Evolutionary conservation across 1,140 invertebrate genomes (phyloP), one percentile per base, ranked within the genome.

Genomic region (Augochlora pura): DNA sequence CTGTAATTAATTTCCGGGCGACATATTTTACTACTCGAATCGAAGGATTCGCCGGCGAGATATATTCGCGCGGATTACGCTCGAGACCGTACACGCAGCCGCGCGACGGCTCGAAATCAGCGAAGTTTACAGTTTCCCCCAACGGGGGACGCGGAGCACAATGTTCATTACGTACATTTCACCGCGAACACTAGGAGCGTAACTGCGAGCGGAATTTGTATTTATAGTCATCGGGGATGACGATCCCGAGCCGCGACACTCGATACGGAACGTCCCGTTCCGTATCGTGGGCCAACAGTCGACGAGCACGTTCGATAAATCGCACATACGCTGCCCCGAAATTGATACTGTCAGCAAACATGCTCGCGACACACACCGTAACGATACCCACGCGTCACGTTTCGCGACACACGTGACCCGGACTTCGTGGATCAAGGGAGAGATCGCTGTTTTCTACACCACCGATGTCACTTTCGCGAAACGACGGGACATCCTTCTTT

Each of bases 341-440:
- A 91, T 88, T 90, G 88, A 90, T 91, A 89, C 87, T 88, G 90
- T 91, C 84, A 83, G 86, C 88, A 90, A 91, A 90, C 88, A 90
- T 78, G 86, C 77, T 85, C 84, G 87, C 85, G 86, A 84, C 79
- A 77, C 72, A 60, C 74, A 65, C 80, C 80, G 63, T 68, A 74
- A 83, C 77, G 80, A 65, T 80, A 72, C 63, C 82, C 68, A 46
- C 42, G 69, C 80, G 83, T 88, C 87, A 89, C 88, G 88, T 89
- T n/a, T 87, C 83, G 57, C 73, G 68, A 78, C 75, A 85, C 84
- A 85, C 79, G 83, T 60, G 83, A 69, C 76, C 64, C 23, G 73
- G 60, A 77, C 84, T 77, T 71, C 18, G 69, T 70, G 84, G 81
- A 85, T 82, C 83, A 73, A 32, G 38, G n/a, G 2, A 8, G 54